phyloP scores from a whole-genome alignment of 1,140 invertebrate species.

The Formica selysi region DNA sequence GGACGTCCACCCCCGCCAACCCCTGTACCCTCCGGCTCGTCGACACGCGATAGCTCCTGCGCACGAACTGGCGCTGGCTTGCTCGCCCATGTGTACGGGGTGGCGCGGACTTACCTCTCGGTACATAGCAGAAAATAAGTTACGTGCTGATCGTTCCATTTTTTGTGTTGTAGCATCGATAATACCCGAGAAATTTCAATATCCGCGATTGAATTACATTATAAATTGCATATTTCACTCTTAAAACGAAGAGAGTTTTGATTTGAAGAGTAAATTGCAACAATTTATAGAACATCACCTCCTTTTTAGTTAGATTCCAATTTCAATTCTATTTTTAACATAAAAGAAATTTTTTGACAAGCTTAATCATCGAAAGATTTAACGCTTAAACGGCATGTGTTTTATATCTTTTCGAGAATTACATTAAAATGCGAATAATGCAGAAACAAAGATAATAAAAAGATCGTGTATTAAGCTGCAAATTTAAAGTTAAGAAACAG shows the following conservation, averaged over 20 bases:
- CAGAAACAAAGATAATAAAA: background rate
- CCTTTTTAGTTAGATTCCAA: background rate
- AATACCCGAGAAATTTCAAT: slow-evolving; percentile 19
- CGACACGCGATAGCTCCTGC: slow-evolving; percentile 73
- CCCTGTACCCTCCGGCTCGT: slow-evolving; percentile 23
- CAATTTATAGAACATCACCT: background rate
- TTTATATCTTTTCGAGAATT: background rate
- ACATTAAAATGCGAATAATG: background rate
- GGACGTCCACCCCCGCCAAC: slow-evolving; percentile 53
- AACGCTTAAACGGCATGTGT: background rate
- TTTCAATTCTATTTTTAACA: background rate
- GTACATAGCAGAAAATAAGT: slow-evolving; percentile 3
- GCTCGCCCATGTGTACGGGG: slow-evolving; percentile 45
- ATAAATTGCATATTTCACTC: background rate
- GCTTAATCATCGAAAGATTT: background rate
- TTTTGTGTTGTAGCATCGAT: background rate
- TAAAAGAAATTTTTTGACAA: background rate
- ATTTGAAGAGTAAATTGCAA: background rate
- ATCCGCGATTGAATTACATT: background rate
- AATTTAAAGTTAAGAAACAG: background rate
- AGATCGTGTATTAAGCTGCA: background rate
- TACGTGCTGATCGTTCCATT: slow-evolving; percentile 16
- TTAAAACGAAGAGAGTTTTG: background rate
- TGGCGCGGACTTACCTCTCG: slow-evolving; percentile 43
- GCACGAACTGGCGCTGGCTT: slow-evolving; percentile 44